phyloP scores from a whole-genome alignment of 2,888 invertebrate species.

The Eupithecia vulgata region DNA sequence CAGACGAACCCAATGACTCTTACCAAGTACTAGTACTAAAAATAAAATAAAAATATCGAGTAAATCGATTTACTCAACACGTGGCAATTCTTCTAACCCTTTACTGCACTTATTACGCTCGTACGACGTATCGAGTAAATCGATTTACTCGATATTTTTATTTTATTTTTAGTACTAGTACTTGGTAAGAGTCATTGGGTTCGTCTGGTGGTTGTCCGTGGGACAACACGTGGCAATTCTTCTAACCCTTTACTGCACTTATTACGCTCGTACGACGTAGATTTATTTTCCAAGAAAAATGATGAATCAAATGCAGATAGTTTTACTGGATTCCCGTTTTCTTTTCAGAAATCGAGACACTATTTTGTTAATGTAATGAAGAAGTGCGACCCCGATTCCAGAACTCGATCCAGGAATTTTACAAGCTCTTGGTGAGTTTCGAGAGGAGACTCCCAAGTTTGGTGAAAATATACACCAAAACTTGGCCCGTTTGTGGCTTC shows the following conservation, averaged over 20 bases:
- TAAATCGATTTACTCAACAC: too few species aligned
- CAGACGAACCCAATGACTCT: not conserved
- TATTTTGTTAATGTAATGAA: not conserved
- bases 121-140: too few species aligned
- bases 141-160: too few species aligned
- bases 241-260: not conserved
- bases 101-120: too few species aligned
- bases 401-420: not conserved
- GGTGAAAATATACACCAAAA: not conserved
- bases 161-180: too few species aligned
- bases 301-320: not conserved
- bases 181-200: not conserved
- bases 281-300: not conserved
- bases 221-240: too few species aligned
- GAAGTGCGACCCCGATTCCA: too few species aligned
- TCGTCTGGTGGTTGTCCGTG: not conserved
- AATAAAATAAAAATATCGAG: too few species aligned
- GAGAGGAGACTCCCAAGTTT: not conserved
- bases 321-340: not conserved
- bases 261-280: too few species aligned
- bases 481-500: not conserved
- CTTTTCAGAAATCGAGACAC: constrained; percentile 12
- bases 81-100: too few species aligned
- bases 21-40: too few species aligned
- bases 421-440: not conserved